Evolutionary conservation across 2,797 vertebrate species (phyloP).

Genomic region (Rousettus madagascariensis): DNA sequence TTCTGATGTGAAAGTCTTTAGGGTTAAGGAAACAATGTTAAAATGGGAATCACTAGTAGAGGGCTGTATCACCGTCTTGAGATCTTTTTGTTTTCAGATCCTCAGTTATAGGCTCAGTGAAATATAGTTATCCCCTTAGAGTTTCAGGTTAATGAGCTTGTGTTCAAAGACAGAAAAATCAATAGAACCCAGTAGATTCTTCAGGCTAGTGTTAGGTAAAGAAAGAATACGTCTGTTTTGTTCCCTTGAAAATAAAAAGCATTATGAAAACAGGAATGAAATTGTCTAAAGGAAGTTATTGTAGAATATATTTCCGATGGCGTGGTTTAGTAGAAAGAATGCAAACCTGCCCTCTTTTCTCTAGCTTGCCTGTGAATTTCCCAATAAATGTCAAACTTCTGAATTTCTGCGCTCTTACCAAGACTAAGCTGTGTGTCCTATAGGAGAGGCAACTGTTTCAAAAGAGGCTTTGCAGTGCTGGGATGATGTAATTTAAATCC

Average conservation of each 20-base stretch:
- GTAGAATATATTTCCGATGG: background rate
- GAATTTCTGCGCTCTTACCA: background rate
- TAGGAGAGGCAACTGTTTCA: background rate
- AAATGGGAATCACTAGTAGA: background rate
- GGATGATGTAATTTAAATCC: background rate
- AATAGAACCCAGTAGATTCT: constrained; percentile 55
- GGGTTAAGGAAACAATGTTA: background rate
- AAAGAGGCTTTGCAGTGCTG: background rate
- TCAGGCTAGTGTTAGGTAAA: background rate
- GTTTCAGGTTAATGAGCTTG: constrained; percentile 69
- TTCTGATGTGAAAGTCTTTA: background rate
- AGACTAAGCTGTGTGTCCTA: background rate
- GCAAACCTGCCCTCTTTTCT: background rate
- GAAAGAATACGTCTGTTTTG: constrained; percentile 17
- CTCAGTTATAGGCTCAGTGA: constrained; percentile 33
- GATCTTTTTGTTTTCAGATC: constrained; percentile 56
- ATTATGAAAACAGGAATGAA: background rate
- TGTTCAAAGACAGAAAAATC: constrained; percentile 68
- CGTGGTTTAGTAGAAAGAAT: background rate
- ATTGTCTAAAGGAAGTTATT: background rate
- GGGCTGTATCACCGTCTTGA: background rate
- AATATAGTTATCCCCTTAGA: constrained; percentile 30
- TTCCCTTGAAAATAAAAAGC: background rate
- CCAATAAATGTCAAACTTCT: constrained; percentile 37
- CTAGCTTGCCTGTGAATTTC: background rate